phyloP scores from a whole-genome alignment of 2,888 invertebrate genomes.

The Drosophila gaucha region DNA sequence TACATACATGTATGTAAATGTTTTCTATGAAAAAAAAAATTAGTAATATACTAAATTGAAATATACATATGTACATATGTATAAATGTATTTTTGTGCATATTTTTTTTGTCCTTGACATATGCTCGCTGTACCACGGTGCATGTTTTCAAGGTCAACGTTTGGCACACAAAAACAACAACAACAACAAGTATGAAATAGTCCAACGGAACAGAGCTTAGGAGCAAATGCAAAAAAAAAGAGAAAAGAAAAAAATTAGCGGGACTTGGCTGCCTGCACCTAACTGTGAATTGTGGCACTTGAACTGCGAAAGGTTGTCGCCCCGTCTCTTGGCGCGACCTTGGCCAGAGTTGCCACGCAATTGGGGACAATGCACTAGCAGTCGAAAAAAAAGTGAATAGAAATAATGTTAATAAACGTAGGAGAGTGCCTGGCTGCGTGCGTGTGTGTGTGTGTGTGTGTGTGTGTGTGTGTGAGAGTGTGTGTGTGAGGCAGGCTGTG shows the following conservation, averaged over 20 bases:
- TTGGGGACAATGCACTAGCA: slow-evolving; percentile 41
- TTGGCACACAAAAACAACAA: slow-evolving; percentile 28
- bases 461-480: not conserved
- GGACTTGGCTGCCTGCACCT: slow-evolving; percentile 10
- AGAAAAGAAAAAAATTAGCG: slow-evolving; percentile 24
- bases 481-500: slow-evolving; percentile 25
- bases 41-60: no score
- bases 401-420: slow-evolving; percentile 8
- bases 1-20: no score
- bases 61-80: no score
- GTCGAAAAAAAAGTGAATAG: slow-evolving; percentile 12
- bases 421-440: slow-evolving; percentile 1
- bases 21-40: no score
- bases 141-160: slow-evolving; percentile 64
- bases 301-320: slow-evolving; percentile 49
- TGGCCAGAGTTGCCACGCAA: slow-evolving; percentile 32
- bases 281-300: slow-evolving; percentile 53
- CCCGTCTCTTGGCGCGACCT: slow-evolving; percentile 55
- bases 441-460: not conserved
- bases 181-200: not conserved
- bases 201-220: slow-evolving; percentile 10
- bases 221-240: slow-evolving; percentile 13
- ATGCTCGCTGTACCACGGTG: slow-evolving; percentile 29
- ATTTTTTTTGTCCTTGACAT: not conserved
- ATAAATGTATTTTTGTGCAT: no score